Base-by-base conservation (phyloP, 2,797 vertebrate species). In the Lophotriccus pileatus region DNA sequence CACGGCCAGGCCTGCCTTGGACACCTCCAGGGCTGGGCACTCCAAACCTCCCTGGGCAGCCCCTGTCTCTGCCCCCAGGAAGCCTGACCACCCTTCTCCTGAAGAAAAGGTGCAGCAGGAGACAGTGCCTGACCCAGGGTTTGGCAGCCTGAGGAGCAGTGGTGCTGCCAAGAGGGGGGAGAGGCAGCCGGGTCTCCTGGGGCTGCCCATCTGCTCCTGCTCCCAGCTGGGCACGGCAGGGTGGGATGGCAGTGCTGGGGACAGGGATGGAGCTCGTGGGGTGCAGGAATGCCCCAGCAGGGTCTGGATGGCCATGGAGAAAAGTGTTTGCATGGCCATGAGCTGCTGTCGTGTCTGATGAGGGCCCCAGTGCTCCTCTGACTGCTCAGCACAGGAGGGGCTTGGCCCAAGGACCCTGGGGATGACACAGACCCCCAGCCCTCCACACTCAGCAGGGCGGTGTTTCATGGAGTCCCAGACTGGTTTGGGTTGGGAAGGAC, bases 291-390 rank as follows among this genome's bases (percentile, higher is more conserved):
- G 52, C 9, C 59, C 14, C 13, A 32, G 10, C 13, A 4, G 32
- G 27, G 12, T 13, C 46, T 62, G 60, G 14, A 1, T 32, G 44
- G 9, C 66, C 37, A 6, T 3, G 66, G 47, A 56, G 41, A 39
- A 32, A 25, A 0, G 2, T 0, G 12, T 43, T 37, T 27, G 52
- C 22, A 0, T 14, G 34, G 52, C 41, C 18, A 2, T 3, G 36
- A 53, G 32, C 27, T 73, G 46, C 63, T 21, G 12, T 12, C 1
- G 0, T 28, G 78, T 11, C 36, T 16, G 14, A 12, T 7, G 32
- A 34, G 18, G 12, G 15, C 41, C 23, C 63, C 1, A 2, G 2
- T 12, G 55, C 41, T 77, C 43, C 22, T 20, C 28, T 49, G 30
- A 19, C 47, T 58, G 28, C 53, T 64, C 34, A 1, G 12, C n/a